Percentiles rank a stretch among this genome's conserved stretches.
Conservation (phyloP, 1,140 invertebrate species). For the Drosophila sucinea region DNA sequence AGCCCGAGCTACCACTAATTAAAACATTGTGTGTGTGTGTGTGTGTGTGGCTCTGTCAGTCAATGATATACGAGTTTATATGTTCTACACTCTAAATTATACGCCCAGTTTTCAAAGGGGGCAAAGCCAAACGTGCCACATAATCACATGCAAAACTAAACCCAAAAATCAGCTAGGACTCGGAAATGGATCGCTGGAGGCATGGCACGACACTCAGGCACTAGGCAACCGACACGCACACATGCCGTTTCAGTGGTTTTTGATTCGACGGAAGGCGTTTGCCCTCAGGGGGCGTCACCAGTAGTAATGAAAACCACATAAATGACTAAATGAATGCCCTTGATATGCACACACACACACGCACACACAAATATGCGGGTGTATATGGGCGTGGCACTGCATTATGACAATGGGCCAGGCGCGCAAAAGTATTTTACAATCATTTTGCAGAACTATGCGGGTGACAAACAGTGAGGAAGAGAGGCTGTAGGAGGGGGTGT, state of each 20-base stretch:
- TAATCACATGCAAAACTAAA: slow-evolving; percentile 41
- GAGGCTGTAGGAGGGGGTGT: not conserved
- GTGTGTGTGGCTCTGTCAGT: slow-evolving; percentile 30
- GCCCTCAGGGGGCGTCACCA: slow-evolving; percentile 20
- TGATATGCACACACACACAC: slow-evolving; percentile 31
- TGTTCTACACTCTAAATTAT: slow-evolving; percentile 42
- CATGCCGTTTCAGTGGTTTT: slow-evolving; percentile 51
- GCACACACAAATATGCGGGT: slow-evolving; percentile 33
- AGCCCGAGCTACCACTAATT: slow-evolving; percentile 28
- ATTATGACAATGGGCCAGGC: slow-evolving; percentile 54
- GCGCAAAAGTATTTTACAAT: slow-evolving; percentile 44
- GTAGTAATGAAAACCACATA: slow-evolving; percentile 44
- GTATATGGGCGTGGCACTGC: slow-evolving; percentile 35
- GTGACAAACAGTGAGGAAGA: slow-evolving; percentile 3
- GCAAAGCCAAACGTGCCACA: not conserved
- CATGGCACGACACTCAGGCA: not conserved
- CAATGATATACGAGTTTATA: not conserved
- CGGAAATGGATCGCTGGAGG: not conserved
- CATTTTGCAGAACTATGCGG: slow-evolving; percentile 32
- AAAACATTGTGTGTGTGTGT: slow-evolving; percentile 36
- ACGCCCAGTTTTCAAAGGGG: slow-evolving; percentile 34
- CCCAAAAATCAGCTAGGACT: slow-evolving; percentile 33
- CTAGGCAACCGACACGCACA: slow-evolving; percentile 26
- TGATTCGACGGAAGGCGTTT: slow-evolving; percentile 36
- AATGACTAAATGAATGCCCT: slow-evolving; percentile 66